Conservation (phyloP, 2,113 vertebrate species). For the Oreochromis niloticus region DNA sequence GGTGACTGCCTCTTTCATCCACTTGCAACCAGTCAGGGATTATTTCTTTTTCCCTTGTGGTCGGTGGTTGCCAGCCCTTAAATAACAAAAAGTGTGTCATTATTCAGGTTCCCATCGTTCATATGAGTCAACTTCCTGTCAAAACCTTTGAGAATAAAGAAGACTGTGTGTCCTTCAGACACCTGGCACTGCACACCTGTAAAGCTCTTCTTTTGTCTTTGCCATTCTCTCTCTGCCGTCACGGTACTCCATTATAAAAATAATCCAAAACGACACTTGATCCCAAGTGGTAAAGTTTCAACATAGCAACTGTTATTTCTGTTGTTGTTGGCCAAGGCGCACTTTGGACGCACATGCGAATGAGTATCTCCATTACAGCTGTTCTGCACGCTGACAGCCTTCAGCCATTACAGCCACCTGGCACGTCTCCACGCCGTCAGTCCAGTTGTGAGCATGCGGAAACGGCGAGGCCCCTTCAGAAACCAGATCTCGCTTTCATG, state of each 20-base stretch:
- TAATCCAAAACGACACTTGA: constrained; percentile 34
- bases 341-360: not conserved
- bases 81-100: not conserved
- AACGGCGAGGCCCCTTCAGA: not conserved
- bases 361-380: constrained; percentile 19
- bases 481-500: constrained; percentile 38
- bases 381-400: constrained; percentile 16
- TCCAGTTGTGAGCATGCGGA: constrained; percentile 4
- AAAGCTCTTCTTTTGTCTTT: not conserved
- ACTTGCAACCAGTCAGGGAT: not conserved
- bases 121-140: not conserved
- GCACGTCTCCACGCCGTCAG: constrained; percentile 1
- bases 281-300: constrained; percentile 13
- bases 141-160: not conserved
- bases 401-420: constrained; percentile 44
- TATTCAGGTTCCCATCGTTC: not conserved
- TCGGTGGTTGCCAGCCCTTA: not conserved
- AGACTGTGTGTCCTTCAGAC: not conserved
- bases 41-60: not conserved
- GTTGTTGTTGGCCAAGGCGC: constrained; percentile 1
- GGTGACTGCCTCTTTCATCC: not conserved
- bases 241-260: not conserved
- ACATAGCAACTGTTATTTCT: constrained; percentile 37
- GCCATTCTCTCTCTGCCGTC: not conserved
- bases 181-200: not conserved